Percentiles rank a stretch among this genome's conserved stretches.
phyloP scores from a whole-genome alignment of 2,797 vertebrate species.

The Oryzias sinensis region DNA sequence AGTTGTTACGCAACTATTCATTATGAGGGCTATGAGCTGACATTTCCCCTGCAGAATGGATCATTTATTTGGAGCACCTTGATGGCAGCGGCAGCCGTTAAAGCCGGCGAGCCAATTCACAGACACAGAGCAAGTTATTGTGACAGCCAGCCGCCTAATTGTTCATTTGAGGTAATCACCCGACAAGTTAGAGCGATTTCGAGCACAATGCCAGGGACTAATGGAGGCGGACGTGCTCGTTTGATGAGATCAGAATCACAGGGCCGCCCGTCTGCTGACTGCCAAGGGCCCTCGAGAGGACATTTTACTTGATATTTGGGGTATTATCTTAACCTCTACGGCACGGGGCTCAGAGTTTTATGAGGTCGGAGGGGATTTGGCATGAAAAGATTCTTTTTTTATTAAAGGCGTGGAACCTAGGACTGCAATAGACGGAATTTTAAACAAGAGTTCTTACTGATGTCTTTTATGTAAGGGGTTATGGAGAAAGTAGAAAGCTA shows the following conservation, averaged over 20 bases:
- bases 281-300: constrained; percentile 39
- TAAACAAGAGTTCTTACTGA: no score
- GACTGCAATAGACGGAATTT: no score
- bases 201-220: constrained; percentile 67
- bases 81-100: constrained; percentile 56
- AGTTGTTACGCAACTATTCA: constrained; percentile 57
- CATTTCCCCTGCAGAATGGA: constrained; percentile 65
- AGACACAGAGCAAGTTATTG: constrained; percentile 64
- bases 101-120: constrained; percentile 56
- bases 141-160: constrained; percentile 76
- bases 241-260: constrained; percentile 65
- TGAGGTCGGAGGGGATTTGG: no score
- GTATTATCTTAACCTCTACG: constrained; percentile 39
- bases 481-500: no score
- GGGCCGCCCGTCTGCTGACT: constrained; percentile 41
- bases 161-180: constrained; percentile 79
- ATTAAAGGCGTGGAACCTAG: no score
- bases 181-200: constrained; percentile 73
- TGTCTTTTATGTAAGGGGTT: no score
- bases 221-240: constrained; percentile 68
- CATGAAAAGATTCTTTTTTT: no score
- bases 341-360: no score
- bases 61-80: constrained; percentile 71
- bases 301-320: constrained; percentile 34
- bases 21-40: constrained; percentile 60